phyloP scores from a whole-genome alignment of 1,140 invertebrate genomes.

The Olivierus martensii region DNA sequence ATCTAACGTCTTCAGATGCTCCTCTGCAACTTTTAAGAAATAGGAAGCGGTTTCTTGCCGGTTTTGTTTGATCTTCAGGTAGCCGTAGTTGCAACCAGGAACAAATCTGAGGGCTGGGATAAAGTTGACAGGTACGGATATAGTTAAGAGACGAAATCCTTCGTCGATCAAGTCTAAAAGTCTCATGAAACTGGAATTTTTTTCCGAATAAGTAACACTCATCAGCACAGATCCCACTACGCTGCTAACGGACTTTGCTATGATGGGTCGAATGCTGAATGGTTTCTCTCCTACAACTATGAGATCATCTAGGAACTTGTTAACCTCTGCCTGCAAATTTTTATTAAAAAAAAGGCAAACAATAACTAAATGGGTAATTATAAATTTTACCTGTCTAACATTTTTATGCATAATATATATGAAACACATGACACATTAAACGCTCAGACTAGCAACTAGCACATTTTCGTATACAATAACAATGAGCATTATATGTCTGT shows the following conservation, averaged over 20 bases:
- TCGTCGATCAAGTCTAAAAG: constrained; percentile 75
- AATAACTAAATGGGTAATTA: too few species aligned
- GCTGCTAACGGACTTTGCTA: constrained; percentile 72
- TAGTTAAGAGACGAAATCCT: constrained; percentile 65
- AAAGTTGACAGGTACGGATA: constrained; percentile 49
- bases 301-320: constrained; percentile 50
- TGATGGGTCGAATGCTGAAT: constrained; percentile 49
- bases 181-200: constrained; percentile 55
- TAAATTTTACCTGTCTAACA: too few species aligned
- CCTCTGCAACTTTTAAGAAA: constrained; percentile 64
- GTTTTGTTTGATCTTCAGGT: constrained; percentile 58
- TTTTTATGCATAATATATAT: too few species aligned
- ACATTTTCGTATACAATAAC: too few species aligned
- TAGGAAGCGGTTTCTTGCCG: constrained; percentile 66
- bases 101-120: constrained; percentile 54
- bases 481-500: too few species aligned
- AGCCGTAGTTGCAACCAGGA: constrained; percentile 51
- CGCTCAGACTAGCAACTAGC: too few species aligned
- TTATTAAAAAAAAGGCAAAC: too few species aligned
- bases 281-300: constrained; percentile 42
- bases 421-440: too few species aligned
- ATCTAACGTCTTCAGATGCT: constrained; percentile 60
- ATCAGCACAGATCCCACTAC: constrained; percentile 83
- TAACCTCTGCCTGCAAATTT: constrained; percentile 57
- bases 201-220: constrained; percentile 55